Conservation (phyloP, 2,888 invertebrate genomes). For the Metacarcinus magister region DNA sequence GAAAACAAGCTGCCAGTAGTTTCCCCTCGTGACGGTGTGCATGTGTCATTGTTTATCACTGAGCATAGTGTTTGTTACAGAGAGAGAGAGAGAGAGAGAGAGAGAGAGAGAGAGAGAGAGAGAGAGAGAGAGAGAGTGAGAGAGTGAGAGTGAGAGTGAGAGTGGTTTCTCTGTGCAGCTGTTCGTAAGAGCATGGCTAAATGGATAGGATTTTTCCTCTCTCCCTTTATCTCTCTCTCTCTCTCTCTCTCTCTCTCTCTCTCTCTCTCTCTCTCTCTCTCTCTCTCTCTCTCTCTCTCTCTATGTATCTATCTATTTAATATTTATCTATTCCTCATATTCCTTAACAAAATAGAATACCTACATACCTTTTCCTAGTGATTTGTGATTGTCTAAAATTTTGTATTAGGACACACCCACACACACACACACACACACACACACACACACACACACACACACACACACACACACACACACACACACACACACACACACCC, state of each 20-base stretch:
- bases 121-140: conserved; percentile 23
- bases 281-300: too few relatives aligned
- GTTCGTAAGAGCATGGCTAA: neutral
- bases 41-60: conserved; percentile 17
- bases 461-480: conserved; percentile 26
- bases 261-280: conserved; percentile 35
- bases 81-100: neutral
- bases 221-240: conserved; percentile 1
- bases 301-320: neutral
- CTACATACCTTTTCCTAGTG: neutral
- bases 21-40: neutral
- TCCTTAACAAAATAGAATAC: neutral
- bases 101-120: conserved; percentile 37
- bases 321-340: neutral
- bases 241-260: conserved; percentile 43
- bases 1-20: conserved; percentile 1
- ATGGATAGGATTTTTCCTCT: neutral
- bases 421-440: too few relatives aligned
- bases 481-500: too few relatives aligned
- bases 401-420: neutral
- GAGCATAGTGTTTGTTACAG: neutral
- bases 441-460: conserved; percentile 26
- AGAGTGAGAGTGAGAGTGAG: neutral
- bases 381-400: neutral
- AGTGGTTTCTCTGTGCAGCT: neutral